phyloP scores from a whole-genome alignment of 2,888 invertebrate species.

The Prosopocoilus inquinatus region DNA sequence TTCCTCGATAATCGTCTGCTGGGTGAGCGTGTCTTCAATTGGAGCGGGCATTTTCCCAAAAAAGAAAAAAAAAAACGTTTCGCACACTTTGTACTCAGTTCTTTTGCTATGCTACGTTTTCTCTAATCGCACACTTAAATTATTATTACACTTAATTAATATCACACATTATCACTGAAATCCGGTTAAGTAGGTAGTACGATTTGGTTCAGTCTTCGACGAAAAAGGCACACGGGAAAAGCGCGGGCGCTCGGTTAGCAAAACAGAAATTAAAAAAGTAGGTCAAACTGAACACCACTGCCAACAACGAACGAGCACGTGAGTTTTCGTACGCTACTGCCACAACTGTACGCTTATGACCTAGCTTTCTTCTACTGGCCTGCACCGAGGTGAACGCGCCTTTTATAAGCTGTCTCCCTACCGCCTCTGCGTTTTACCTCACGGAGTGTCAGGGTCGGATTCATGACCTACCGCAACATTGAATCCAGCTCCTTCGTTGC shows the following conservation, averaged over 20 bases:
- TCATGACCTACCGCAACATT: constrained; percentile 43
- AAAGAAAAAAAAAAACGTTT: not conserved
- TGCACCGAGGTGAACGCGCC: constrained; percentile 21
- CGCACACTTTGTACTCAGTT: constrained; percentile 1
- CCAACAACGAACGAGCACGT: constrained; percentile 24
- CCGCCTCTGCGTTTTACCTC: constrained; percentile 29
- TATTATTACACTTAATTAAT: not conserved
- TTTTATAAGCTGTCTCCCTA: constrained; percentile 30
- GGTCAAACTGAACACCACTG: constrained; percentile 26
- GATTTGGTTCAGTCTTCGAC: not conserved
- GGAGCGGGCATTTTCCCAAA: constrained; percentile 42
- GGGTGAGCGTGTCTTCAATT: constrained; percentile 35
- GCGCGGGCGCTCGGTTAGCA: not conserved
- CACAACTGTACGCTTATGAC: constrained; percentile 48
- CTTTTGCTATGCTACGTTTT: not conserved
- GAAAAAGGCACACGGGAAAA: no score
- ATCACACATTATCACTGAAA: constrained; percentile 2
- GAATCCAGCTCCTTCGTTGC: not conserved
- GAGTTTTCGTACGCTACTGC: constrained; percentile 43
- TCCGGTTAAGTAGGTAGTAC: not conserved
- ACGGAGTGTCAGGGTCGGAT: constrained; percentile 42
- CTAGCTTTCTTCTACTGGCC: constrained; percentile 46
- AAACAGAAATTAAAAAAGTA: constrained; percentile 15
- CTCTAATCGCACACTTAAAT: not conserved
- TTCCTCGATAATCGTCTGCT: constrained; percentile 45